Conservation (phyloP, 2,113 vertebrate species). For the Loxodonta africana region DNA sequence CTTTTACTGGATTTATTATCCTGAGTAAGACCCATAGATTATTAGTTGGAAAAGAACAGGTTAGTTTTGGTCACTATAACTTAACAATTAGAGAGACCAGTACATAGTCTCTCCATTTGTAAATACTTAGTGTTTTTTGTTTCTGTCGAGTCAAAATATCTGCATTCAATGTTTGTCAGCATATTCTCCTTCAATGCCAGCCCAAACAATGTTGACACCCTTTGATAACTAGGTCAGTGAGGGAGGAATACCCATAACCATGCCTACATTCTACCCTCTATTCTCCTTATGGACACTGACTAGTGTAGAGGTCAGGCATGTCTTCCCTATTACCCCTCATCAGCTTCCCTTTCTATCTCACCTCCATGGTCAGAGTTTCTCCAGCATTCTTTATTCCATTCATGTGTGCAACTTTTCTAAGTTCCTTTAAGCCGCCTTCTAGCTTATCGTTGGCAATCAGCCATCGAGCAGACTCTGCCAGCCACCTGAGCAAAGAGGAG, state of each 20-base stretch:
- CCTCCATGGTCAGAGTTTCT: slow-evolving; percentile 50
- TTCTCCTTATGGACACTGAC: background rate
- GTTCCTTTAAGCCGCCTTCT: background rate
- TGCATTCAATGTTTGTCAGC: background rate
- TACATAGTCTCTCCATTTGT: background rate
- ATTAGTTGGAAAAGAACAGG: background rate
- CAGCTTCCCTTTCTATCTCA: background rate
- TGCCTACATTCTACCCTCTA: too few relatives aligned
- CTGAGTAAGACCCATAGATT: background rate
- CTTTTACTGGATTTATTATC: background rate
- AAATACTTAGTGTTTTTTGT: background rate
- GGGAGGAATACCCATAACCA: background rate
- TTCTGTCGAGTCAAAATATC: background rate
- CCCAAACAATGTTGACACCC: too few relatives aligned
- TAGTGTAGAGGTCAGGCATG: background rate
- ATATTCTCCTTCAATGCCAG: background rate
- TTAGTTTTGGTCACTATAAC: background rate
- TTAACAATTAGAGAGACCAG: background rate
- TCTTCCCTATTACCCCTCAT: background rate
- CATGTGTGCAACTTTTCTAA: background rate
- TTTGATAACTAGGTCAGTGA: background rate
- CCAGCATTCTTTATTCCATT: slow-evolving; percentile 52
- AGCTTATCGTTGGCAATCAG: slow-evolving; percentile 57
- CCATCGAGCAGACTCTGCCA: slow-evolving; percentile 69
- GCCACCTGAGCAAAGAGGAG: slow-evolving; percentile 38